Evolutionary conservation across 2,888 invertebrate species (phyloP).

Genomic region (Eilema griseolum): DNA sequence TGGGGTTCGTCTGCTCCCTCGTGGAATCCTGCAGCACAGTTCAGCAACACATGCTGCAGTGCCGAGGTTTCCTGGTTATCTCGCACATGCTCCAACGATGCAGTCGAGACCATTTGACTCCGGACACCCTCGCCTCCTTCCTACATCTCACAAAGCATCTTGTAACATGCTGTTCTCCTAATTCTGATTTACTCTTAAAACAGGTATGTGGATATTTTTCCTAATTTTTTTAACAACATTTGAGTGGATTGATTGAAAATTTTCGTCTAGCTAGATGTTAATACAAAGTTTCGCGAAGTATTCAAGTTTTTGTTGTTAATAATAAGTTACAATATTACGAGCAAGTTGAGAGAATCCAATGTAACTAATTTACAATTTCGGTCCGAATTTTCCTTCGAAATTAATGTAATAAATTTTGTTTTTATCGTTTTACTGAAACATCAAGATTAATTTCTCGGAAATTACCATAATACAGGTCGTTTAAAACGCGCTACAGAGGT

Average conservation of each 20-base stretch:
- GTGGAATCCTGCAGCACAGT: constrained; percentile 98
- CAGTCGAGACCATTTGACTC: constrained; percentile 96
- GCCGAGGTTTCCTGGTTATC: constrained; percentile 99
- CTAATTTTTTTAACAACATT: background rate
- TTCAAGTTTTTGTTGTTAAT: constrained; percentile 31
- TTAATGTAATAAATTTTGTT: constrained; percentile 53
- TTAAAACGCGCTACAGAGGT: constrained; percentile 47
- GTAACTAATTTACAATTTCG: constrained; percentile 39
- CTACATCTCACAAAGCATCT: constrained; percentile 96
- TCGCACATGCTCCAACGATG: constrained; percentile 98
- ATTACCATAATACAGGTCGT: constrained; percentile 54
- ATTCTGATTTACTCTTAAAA: constrained; percentile 96
- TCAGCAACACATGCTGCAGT: constrained; percentile 99
- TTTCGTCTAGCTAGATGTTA: background rate
- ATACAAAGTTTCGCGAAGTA: constrained; percentile 18
- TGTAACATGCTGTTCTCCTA: constrained; percentile 96
- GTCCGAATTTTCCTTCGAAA: constrained; percentile 44
- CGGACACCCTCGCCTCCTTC: constrained; percentile 97
- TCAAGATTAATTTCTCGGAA: constrained; percentile 54
- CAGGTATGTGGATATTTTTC: constrained; percentile 89
- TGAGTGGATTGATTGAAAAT: background rate
- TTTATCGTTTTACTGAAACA: constrained; percentile 51
- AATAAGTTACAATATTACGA: constrained; percentile 35
- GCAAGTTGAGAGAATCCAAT: constrained; percentile 27
- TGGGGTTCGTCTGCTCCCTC: constrained; percentile 98